A percentile compares a stretch with the other conserved stretches of the same genome.
Conservation (phyloP, 2,113 vertebrate species). For the Platichthys stellatus region DNA sequence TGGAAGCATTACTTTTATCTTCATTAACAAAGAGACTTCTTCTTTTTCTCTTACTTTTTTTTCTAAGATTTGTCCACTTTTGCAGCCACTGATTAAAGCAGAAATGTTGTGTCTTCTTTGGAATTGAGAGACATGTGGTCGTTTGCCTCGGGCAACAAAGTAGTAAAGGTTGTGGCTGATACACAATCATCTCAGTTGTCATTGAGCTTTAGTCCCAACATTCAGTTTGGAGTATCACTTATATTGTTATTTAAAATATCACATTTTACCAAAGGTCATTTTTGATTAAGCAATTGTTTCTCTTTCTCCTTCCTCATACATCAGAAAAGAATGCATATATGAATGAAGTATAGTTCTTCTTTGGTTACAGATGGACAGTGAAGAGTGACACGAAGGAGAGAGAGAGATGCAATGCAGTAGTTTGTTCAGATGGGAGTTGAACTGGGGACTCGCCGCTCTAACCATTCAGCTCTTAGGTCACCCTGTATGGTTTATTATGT, state of each 20-base stretch:
- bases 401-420: background rate
- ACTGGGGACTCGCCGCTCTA: background rate
- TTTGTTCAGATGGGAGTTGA: background rate
- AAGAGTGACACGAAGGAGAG: background rate
- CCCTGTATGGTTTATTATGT: background rate
- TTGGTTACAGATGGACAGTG: background rate
- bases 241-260: background rate
- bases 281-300: no score
- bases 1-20: conserved; percentile 79
- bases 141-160: conserved; percentile 9
- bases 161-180: conserved; percentile 18
- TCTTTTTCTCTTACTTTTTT: conserved; percentile 58
- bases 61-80: conserved; percentile 47
- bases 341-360: no score
- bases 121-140: conserved; percentile 45
- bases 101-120: conserved; percentile 54
- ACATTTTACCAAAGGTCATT: background rate
- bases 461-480: background rate
- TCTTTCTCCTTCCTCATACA: background rate
- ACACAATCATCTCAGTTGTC: background rate
- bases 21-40: conserved; percentile 79
- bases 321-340: no score
- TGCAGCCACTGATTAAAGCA: conserved; percentile 43
- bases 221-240: conserved; percentile 1
- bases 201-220: background rate